Conservation (phyloP, 53 echinoderm and acorn worm species). For the Antedon mediterranea region DNA sequence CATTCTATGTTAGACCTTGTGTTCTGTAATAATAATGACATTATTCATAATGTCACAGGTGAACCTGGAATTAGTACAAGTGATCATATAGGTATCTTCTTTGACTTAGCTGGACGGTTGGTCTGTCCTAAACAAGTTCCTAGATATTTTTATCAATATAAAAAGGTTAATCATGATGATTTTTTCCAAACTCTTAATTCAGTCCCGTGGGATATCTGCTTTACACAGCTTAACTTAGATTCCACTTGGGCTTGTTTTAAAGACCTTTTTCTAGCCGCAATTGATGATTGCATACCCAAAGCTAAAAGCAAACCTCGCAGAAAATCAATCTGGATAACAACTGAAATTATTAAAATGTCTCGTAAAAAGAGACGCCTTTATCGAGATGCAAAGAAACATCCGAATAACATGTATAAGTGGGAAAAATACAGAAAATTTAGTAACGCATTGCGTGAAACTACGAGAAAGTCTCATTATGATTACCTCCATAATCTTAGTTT, state of each 20-base stretch:
- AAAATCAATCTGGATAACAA: no score
- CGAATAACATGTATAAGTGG: no score
- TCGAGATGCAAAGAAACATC: not conserved
- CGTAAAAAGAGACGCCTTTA: no score
- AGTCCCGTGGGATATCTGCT: constrained; percentile 5
- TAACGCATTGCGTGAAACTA: not conserved
- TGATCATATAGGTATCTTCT: constrained; percentile 9
- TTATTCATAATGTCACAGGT: not conserved
- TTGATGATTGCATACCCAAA: no score
- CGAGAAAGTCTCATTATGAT: no score
- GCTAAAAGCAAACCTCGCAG: no score
- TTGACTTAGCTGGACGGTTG: not conserved
- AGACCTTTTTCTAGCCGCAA: not conserved
- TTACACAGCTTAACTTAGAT: not conserved
- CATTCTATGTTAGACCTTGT: constrained; percentile 9
- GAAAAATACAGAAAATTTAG: not conserved
- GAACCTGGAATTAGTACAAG: constrained; percentile 6
- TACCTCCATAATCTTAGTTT: no score
- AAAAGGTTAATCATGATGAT: constrained; percentile 1
- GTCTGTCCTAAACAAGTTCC: not conserved
- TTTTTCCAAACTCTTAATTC: not conserved
- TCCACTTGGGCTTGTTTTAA: not conserved
- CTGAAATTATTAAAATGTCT: no score
- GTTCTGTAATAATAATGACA: not conserved
- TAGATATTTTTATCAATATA: constrained; percentile 5